Evolutionary conservation across 64 coral and sea anemone species (phyloP).

Genomic region (Catalaphyllia jardinei): DNA sequence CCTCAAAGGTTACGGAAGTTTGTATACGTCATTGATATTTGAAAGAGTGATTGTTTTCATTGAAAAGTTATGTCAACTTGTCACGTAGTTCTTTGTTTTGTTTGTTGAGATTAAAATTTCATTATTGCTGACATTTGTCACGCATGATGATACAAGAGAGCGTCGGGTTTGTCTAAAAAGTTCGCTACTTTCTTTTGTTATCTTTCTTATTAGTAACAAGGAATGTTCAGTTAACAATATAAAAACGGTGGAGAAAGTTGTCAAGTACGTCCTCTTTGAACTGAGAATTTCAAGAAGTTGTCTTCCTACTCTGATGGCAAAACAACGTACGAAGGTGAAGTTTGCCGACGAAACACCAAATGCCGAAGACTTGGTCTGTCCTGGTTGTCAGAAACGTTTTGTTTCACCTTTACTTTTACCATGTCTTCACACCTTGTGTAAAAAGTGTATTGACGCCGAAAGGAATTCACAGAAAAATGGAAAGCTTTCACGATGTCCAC

Average conservation of each 20-base stretch:
- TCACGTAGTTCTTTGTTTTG: background rate
- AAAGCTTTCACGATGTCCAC: slow-evolving; percentile 48
- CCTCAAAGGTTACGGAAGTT: background rate
- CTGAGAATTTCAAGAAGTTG: too few species aligned
- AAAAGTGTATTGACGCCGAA: slow-evolving; percentile 62
- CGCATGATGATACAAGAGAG: background rate
- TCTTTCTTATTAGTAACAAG: background rate
- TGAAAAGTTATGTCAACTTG: background rate
- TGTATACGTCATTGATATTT: background rate
- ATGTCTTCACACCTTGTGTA: slow-evolving; percentile 74
- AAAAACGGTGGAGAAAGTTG: background rate
- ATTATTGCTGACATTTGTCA: slow-evolving; percentile 30
- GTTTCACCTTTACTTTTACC: slow-evolving; percentile 59
- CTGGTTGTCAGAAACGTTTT: slow-evolving; percentile 62
- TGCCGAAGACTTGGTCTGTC: slow-evolving; percentile 34
- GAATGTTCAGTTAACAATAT: background rate
- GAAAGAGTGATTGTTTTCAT: slow-evolving; percentile 6
- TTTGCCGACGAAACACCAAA: slow-evolving; percentile 56
- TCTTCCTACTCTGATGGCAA: slow-evolving; percentile 1
- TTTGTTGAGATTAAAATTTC: background rate
- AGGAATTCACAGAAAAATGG: slow-evolving; percentile 46
- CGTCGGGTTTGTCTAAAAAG: slow-evolving; percentile 4
- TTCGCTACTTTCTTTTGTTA: background rate
- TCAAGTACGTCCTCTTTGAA: background rate
- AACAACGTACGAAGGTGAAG: slow-evolving; percentile 45